A percentile compares a stretch with the other conserved stretches of the same genome.
These are phyloP conservation scores for Steatocranus sp. DNA, from an alignment of 2,797 vertebrate species.

Conservation along the genomic window DNA sequence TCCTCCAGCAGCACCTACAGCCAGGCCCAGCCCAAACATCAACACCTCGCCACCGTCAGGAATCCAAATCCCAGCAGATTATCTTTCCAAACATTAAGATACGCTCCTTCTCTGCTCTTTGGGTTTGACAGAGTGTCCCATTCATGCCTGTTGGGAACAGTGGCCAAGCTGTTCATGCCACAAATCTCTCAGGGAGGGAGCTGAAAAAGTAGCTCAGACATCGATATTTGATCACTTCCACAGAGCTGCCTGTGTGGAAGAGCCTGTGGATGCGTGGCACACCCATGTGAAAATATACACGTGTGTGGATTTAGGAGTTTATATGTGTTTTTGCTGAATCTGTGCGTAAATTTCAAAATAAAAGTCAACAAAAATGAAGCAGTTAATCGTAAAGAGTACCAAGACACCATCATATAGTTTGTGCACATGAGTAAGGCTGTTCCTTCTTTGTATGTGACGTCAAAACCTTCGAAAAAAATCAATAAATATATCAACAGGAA, in stretches of 20 bases:
- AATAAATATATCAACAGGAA: not conserved
- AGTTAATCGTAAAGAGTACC: not conserved
- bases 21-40: conserved; percentile 59
- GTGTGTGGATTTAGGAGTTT: not conserved
- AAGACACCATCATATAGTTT: not conserved
- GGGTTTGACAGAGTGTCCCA: conserved; percentile 53
- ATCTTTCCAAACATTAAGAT: conserved; percentile 71
- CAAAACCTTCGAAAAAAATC: not conserved
- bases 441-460: not conserved
- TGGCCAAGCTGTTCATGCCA: conserved; percentile 56
- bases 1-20: conserved; percentile 43
- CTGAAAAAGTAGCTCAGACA: conserved; percentile 41
- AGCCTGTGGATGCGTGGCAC: not conserved
- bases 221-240: conserved; percentile 33
- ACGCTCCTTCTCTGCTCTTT: conserved; percentile 29
- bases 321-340: not conserved
- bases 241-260: conserved; percentile 40
- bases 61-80: conserved; percentile 66
- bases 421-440: not conserved
- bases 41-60: conserved; percentile 62
- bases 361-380: not conserved
- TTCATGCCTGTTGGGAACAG: conserved; percentile 70
- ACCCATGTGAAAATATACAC: not conserved
- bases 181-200: conserved; percentile 30
- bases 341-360: not conserved